Conservation (phyloP, 2,888 invertebrate species). For the Acrobasis suavella region DNA sequence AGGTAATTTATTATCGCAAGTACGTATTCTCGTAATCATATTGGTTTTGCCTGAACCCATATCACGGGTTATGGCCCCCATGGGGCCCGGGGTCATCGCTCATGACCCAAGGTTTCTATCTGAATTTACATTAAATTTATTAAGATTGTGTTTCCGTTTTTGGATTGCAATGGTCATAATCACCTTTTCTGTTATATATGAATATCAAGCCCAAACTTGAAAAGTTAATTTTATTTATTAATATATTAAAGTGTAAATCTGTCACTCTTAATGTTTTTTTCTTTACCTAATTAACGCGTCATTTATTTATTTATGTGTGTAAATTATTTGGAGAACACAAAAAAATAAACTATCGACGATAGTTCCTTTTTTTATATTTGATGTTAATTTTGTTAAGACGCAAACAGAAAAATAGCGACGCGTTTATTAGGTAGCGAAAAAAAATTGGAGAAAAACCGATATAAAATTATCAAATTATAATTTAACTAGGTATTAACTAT, state of each 20-base stretch:
- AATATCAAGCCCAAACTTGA: neutral
- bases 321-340: too few species aligned
- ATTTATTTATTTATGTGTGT: too few species aligned
- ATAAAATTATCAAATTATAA: too few species aligned
- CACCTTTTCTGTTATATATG: neutral
- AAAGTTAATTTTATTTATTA: neutral
- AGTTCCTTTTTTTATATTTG: too few species aligned
- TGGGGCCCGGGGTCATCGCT: slow-evolving; percentile 25
- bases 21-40: slow-evolving; percentile 25
- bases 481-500: too few species aligned
- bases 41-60: slow-evolving; percentile 29
- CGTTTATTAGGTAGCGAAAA: too few species aligned
- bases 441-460: too few species aligned
- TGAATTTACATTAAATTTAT: slow-evolving; percentile 19
- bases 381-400: too few species aligned
- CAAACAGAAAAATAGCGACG: too few species aligned
- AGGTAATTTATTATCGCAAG: slow-evolving; percentile 20
- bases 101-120: slow-evolving; percentile 12
- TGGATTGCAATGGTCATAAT: neutral
- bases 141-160: slow-evolving; percentile 12
- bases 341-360: too few species aligned
- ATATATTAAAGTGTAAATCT: neutral
- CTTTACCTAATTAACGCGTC: too few species aligned
- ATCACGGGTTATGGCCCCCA: slow-evolving; percentile 28
- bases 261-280: neutral